Base-by-base conservation (phyloP, 2,113 vertebrate species). In the Gadus chalcogrammus region DNA sequence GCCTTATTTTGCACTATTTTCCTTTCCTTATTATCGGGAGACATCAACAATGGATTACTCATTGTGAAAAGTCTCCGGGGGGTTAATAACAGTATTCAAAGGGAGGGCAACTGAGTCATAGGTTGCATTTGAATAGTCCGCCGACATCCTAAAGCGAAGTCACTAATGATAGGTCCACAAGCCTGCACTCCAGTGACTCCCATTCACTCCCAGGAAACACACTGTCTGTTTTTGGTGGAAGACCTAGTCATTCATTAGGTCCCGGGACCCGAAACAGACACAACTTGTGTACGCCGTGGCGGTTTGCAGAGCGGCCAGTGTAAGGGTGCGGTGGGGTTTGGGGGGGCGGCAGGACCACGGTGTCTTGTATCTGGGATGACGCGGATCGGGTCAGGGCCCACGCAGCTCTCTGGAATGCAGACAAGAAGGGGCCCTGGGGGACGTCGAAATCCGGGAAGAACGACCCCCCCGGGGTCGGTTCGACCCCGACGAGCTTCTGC, bases 401-500 rank as follows among this genome's bases (percentile, higher is more conserved):
- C 22, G 75, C 68, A 77, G 78, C 6, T 6, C 71, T 65, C 8
- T 72, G 77, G 78, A 82, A 82, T 35, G 55, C 66, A 71, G 48
- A 48, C 62, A 69, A 77, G 24, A 4, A 24, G n/a, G n/a, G 73
- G 61, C 79, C 79, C 78, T 61, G 48, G 83, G 83, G 76, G 81
- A 22, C 61, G 15, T 8, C 12, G 20, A 20, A 78, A 27, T 80
- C 79, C 64, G 63, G 63, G 66, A 82, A 75, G 22, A 12, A 5
- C 82, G 74, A 71, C 71, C 79, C 73, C 42, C 82, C 87, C 82
- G n/a, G n/a, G n/a, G n/a, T 53, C 70, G 69, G 65, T n/a, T 12
- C 63, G 64, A 71, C 80, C 72, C 31, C 4, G 6, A 35, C 11
- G 42, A 48, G 42, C 38, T 42, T 42, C 62, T 79, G 67, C 53